phyloP scores from a whole-genome alignment of 1,140 invertebrate genomes.

The Bacillus rossius region DNA sequence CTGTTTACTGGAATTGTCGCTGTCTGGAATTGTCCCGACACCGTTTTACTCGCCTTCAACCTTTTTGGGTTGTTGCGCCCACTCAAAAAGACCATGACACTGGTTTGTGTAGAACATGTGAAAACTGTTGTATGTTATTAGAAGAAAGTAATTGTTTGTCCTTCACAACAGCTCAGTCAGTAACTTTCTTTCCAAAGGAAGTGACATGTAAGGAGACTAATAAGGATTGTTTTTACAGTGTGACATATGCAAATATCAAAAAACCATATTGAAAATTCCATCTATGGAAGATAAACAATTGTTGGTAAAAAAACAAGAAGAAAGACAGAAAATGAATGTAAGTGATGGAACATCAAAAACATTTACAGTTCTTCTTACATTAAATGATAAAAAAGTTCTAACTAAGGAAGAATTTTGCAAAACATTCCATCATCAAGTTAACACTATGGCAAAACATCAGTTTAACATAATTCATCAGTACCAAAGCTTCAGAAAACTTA shows the following conservation, averaged over 20 bases:
- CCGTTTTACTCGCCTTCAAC: constrained; percentile 7
- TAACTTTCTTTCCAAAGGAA: constrained; percentile 15
- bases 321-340: constrained; percentile 17
- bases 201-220: constrained; percentile 18
- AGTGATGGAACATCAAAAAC: constrained; percentile 19
- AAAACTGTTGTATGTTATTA: constrained; percentile 9
- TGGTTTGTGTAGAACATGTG: constrained; percentile 18
- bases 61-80: constrained; percentile 21
- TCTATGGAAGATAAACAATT: background rate
- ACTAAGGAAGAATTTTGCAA: constrained; percentile 21
- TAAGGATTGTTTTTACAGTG: constrained; percentile 19
- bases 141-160: constrained; percentile 17
- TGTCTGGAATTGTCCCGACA: no score
- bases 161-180: constrained; percentile 5
- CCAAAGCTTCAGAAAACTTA: constrained; percentile 26
- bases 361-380: constrained; percentile 15
- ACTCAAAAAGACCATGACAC: constrained; percentile 19
- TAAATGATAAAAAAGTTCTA: constrained; percentile 19
- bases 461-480: constrained; percentile 30
- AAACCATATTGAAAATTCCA: constrained; percentile 4
- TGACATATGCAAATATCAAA: no score
- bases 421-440: constrained; percentile 12
- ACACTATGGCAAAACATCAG: constrained; percentile 22
- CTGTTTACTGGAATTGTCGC: no score
- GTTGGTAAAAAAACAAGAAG: background rate